Evolutionary conservation across 2,888 invertebrate species (phyloP).

Genomic region (Pollenia griseotomentosa): DNA sequence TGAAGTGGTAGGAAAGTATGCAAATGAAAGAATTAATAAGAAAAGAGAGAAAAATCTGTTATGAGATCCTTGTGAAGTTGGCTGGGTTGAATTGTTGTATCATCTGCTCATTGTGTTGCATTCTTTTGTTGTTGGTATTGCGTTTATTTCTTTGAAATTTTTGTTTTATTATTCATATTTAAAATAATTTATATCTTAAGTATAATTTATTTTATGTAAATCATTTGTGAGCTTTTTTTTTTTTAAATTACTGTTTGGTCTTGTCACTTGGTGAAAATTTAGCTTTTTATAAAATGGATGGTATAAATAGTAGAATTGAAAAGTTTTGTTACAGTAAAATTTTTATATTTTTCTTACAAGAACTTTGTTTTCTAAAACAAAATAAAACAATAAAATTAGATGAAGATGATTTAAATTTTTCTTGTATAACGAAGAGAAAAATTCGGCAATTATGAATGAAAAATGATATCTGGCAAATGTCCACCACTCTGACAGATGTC

Average conservation of each 20-base stretch:
- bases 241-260: not conserved
- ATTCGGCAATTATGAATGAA: no score
- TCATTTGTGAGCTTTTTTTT: not conserved
- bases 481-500: no score
- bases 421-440: no score
- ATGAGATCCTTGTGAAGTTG: conserved; percentile 19
- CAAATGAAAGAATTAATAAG: not conserved
- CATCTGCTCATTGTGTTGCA: not conserved
- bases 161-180: conserved; percentile 23
- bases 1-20: conserved; percentile 10
- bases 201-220: conserved; percentile 1
- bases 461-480: no score
- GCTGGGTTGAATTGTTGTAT: conserved; percentile 8
- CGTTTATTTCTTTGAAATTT: conserved; percentile 2
- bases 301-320: no score
- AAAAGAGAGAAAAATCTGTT: not conserved
- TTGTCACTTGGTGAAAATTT: not conserved
- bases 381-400: no score
- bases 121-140: not conserved
- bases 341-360: no score
- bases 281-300: no score
- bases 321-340: no score
- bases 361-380: no score
- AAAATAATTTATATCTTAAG: conserved; percentile 18
- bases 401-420: no score